phyloP scores from a whole-genome alignment of 30 jellyfish, hydroid and myxozoan species.

The Calvadosia cruxmelitensis region DNA sequence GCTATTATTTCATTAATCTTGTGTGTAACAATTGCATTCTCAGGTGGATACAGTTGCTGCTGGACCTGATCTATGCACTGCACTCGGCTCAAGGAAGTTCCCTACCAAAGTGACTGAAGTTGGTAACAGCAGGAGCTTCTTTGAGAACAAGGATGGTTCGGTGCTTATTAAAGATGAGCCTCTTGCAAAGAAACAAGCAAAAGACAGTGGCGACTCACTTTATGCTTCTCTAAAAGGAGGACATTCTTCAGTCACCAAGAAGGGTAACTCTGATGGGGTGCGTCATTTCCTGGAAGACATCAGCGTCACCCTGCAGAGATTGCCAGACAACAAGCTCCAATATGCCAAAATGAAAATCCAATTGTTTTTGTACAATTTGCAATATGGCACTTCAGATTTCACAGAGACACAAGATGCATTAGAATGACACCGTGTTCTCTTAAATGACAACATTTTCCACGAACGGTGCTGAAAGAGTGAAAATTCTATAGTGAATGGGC shows the following conservation, averaged over 20 bases:
- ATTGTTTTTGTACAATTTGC: not conserved
- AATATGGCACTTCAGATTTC: not conserved
- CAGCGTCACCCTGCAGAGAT: not conserved
- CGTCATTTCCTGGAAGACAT: not conserved
- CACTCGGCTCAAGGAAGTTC: too few relatives aligned
- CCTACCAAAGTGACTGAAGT: too few relatives aligned
- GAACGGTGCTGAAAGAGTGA: too few relatives aligned
- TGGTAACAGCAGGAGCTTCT: too few relatives aligned
- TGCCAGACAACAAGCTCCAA: not conserved
- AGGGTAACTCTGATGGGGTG: not conserved
- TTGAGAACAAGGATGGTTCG: too few relatives aligned
- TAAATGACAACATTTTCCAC: too few relatives aligned
- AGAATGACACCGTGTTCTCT: not conserved
- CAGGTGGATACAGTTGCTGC: too few relatives aligned
- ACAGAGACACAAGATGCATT: not conserved
- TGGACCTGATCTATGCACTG: too few relatives aligned
- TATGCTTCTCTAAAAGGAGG: not conserved
- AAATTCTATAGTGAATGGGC: too few relatives aligned
- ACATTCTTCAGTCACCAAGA: not conserved
- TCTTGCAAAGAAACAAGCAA: not conserved
- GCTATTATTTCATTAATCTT: too few relatives aligned
- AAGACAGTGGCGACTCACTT: not conserved
- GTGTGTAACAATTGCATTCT: too few relatives aligned
- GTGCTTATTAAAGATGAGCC: too few relatives aligned
- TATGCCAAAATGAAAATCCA: not conserved